These are phyloP conservation scores for Drosophila nigrodunni DNA, from an alignment of 1,140 invertebrate genomes.

Conservation along the genomic window DNA sequence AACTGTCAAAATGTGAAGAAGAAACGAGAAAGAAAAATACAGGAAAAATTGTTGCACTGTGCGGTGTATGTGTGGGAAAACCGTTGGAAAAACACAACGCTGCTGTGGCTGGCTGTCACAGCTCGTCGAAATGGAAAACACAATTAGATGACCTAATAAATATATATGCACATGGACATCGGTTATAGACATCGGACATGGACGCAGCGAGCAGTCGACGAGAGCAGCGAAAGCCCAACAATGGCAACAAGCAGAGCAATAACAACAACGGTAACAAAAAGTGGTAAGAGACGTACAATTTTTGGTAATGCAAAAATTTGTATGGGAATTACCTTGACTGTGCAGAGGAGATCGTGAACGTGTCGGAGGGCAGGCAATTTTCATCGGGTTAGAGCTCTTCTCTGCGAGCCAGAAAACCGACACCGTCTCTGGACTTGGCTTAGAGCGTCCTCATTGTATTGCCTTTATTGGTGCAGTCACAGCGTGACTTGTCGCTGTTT, in stretches of 20 bases:
- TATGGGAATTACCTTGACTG: slow-evolving; percentile 81
- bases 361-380: slow-evolving; percentile 44
- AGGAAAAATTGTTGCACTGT: slow-evolving; percentile 36
- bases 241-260: slow-evolving; percentile 16
- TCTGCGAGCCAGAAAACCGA: background rate
- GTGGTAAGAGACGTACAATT: slow-evolving; percentile 55
- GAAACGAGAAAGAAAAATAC: slow-evolving; percentile 27
- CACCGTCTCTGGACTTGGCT: slow-evolving; percentile 36
- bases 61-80: slow-evolving; percentile 67
- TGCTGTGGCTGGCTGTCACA: slow-evolving; percentile 17
- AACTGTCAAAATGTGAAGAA: slow-evolving; percentile 21
- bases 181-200: slow-evolving; percentile 41
- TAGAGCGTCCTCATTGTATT: slow-evolving; percentile 46
- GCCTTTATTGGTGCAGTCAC: slow-evolving; percentile 73
- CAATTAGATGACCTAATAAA: slow-evolving; percentile 83
- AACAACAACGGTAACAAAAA: slow-evolving; percentile 22
- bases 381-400: slow-evolving; percentile 1
- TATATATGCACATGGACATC: slow-evolving; percentile 52
- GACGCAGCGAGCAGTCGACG: slow-evolving; percentile 4
- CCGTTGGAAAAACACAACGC: slow-evolving; percentile 67
- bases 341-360: slow-evolving; percentile 59
- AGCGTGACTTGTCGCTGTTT: slow-evolving; percentile 63
- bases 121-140: slow-evolving; percentile 77
- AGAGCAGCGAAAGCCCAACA: slow-evolving; percentile 42
- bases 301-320: slow-evolving; percentile 72